These are phyloP conservation scores for Drosophila anceps DNA, from an alignment of 2,888 invertebrate species.

Conservation along the genomic window DNA sequence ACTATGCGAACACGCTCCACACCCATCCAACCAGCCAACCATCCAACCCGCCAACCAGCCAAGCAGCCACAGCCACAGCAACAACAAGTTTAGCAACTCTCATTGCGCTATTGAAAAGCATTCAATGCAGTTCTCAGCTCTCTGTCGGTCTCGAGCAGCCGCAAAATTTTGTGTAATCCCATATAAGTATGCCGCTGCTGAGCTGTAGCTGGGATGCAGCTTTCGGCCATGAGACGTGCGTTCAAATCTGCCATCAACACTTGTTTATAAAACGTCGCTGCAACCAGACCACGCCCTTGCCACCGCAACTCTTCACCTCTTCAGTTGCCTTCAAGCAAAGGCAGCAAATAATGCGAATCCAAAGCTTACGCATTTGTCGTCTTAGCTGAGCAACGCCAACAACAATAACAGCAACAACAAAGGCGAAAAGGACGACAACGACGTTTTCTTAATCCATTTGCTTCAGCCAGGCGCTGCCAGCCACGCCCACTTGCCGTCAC, in stretches of 20 bases:
- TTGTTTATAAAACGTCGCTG: slow-evolving; percentile 62
- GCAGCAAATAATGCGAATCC: slow-evolving; percentile 38
- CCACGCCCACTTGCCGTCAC: slow-evolving; percentile 33
- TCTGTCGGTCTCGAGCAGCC: slow-evolving; percentile 8
- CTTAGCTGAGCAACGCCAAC: slow-evolving; percentile 33
- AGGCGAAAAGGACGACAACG: slow-evolving; percentile 11
- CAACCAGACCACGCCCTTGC: background rate
- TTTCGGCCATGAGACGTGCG: slow-evolving; percentile 50
- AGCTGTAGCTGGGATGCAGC: slow-evolving; percentile 42
- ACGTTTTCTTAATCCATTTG: slow-evolving; percentile 57
- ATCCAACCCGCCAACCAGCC: slow-evolving; percentile 11
- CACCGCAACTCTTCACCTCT: background rate
- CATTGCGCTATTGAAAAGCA: slow-evolving; percentile 60
- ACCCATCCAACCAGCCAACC: slow-evolving; percentile 1
- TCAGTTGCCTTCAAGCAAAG: slow-evolving; percentile 2
- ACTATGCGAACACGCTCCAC: slow-evolving; percentile 16
- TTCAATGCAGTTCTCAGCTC: slow-evolving; percentile 39
- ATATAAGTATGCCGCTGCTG: slow-evolving; percentile 67
- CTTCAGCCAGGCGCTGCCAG: slow-evolving; percentile 19
- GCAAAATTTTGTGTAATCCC: slow-evolving; percentile 63
- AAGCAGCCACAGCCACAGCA: slow-evolving; percentile 23
- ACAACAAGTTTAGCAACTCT: slow-evolving; percentile 25
- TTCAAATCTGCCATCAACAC: slow-evolving; percentile 69
- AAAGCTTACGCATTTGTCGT: slow-evolving; percentile 66
- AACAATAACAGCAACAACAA: background rate